These are phyloP conservation scores for Romanogobio albipinnatus DNA, from an alignment of 2,113 vertebrate species.

Conservation along the genomic window DNA sequence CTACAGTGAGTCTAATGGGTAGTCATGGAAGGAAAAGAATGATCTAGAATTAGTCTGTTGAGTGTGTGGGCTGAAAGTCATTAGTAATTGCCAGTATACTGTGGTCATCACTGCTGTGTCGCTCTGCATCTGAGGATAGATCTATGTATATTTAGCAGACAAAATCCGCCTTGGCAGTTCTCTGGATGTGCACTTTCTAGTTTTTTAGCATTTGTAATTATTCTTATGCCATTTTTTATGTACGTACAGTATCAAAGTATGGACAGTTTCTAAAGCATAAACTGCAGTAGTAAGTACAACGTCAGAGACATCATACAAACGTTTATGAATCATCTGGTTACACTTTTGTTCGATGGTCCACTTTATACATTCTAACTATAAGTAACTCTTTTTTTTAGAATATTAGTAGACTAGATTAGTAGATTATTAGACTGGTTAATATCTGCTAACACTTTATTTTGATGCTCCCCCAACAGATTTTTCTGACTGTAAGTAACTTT, in stretches of 20 bases:
- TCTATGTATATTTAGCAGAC: neutral
- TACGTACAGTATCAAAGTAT: neutral
- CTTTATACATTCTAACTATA: too few species aligned
- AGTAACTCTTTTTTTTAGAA: too few species aligned
- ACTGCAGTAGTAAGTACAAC: neutral
- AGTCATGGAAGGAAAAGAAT: neutral
- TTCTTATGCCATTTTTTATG: neutral
- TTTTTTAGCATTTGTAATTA: neutral
- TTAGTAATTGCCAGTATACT: slow-evolving; percentile 8
- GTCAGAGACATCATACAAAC: neutral
- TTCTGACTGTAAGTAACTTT: too few species aligned
- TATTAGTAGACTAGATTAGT: too few species aligned
- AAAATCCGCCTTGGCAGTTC: neutral
- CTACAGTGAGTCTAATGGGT: neutral
- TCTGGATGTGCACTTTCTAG: neutral
- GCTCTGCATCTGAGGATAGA: slow-evolving; percentile 12
- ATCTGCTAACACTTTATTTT: too few species aligned
- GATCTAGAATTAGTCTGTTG: slow-evolving; percentile 34
- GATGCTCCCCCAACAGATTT: too few species aligned
- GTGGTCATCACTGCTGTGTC: slow-evolving; percentile 2
- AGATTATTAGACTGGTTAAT: too few species aligned
- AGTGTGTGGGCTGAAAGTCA: slow-evolving; percentile 26
- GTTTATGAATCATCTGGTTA: neutral
- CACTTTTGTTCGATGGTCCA: too few species aligned
- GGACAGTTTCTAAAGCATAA: neutral